phyloP scores from a whole-genome alignment of 2,113 vertebrate genomes.

The Hemicordylus capensis region DNA sequence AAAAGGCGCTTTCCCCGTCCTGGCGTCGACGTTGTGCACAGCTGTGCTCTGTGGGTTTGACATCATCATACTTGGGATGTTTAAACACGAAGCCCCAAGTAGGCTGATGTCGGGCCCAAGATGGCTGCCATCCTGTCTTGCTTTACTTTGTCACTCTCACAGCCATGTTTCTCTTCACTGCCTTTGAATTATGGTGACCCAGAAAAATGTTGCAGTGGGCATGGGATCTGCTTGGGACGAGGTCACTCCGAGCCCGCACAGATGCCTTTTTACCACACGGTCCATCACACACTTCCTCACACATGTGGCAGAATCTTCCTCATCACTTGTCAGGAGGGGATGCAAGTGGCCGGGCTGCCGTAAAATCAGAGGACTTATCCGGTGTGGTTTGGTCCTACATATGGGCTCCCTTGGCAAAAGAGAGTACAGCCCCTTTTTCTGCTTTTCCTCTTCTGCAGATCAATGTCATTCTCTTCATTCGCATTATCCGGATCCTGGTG shows the following conservation, averaged over 20 bases:
- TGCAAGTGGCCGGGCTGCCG: background rate
- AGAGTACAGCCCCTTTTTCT: no score
- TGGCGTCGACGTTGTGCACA: constrained; percentile 60
- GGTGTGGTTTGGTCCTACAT: background rate
- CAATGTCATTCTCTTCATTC: constrained; percentile 92
- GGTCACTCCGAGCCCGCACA: no score
- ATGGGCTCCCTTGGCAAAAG: background rate
- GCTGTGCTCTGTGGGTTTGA: constrained; percentile 78
- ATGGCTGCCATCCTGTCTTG: constrained; percentile 72
- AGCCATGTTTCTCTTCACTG: constrained; percentile 39
- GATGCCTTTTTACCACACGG: background rate
- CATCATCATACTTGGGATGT: constrained; percentile 81
- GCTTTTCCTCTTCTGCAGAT: constrained; percentile 72
- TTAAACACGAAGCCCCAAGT: constrained; percentile 74
- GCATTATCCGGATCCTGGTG: constrained; percentile 92
- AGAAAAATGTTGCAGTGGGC: background rate
- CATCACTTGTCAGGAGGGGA: background rate
- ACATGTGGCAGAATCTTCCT: background rate
- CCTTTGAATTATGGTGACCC: constrained; percentile 31
- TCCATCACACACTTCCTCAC: background rate
- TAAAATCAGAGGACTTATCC: background rate
- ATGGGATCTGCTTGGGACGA: no score
- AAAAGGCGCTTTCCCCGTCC: constrained; percentile 47
- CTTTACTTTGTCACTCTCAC: constrained; percentile 55
- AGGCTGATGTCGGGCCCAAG: constrained; percentile 79